Percentiles rank a stretch among this genome's conserved stretches.
Evolutionary conservation across 2,113 vertebrate genomes (phyloP).

Genomic region (Saimiri boliviensis): DNA sequence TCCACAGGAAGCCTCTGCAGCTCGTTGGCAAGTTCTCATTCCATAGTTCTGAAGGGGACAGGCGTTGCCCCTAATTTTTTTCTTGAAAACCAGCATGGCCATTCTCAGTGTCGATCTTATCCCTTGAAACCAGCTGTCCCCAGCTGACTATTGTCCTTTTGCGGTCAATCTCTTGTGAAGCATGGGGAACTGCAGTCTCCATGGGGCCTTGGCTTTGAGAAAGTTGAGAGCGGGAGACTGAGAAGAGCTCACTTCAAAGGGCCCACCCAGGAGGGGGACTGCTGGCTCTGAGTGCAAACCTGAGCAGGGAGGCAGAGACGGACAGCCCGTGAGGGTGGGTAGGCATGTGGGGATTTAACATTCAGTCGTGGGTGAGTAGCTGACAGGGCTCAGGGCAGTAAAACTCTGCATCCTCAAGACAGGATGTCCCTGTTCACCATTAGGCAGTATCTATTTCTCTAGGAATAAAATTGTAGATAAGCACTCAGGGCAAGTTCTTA

Average conservation of each 20-base stretch:
- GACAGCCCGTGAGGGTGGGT: no score
- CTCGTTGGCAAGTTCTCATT: no score
- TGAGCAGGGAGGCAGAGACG: accelerated
- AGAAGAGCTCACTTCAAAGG: no score
- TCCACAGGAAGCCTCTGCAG: background rate
- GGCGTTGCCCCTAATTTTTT: background rate
- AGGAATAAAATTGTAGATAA: background rate
- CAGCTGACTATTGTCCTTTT: background rate
- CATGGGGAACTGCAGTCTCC: background rate
- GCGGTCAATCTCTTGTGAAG: background rate
- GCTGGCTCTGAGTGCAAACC: background rate
- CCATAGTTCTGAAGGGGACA: no score
- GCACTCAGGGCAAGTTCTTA: accelerated
- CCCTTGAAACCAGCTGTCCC: background rate
- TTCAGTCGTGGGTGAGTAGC: background rate
- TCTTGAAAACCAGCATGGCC: background rate
- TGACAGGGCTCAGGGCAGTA: no score
- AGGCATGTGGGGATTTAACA: background rate
- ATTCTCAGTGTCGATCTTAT: background rate
- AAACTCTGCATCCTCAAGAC: background rate
- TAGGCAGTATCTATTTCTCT: background rate
- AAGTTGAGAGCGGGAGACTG: background rate
- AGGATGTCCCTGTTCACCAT: no score
- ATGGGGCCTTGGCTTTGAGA: background rate
- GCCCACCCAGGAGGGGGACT: background rate